Percentiles rank a stretch among this genome's conserved stretches.
These are phyloP conservation scores for Hapalemur alaotrensis DNA, from an alignment of 2,797 vertebrate genomes.

Conservation along the genomic window DNA sequence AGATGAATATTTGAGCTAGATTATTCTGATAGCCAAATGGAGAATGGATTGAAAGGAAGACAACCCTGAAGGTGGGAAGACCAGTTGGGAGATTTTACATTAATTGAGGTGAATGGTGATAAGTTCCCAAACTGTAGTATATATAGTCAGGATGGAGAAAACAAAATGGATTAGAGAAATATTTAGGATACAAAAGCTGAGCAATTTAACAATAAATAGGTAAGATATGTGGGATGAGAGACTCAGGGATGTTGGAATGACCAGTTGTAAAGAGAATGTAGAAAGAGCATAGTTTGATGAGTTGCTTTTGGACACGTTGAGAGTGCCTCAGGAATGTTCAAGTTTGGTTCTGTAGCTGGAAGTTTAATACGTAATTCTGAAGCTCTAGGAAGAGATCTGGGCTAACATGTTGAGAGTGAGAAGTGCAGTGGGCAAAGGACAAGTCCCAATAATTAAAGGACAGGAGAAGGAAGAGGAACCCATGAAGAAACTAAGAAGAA, in stretches of 20 bases:
- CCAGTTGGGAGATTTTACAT: background rate
- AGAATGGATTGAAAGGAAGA: constrained; percentile 5
- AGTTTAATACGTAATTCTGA: background rate
- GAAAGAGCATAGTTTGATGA: background rate
- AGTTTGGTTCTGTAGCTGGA: background rate
- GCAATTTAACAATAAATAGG: background rate
- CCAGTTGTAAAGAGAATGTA: background rate
- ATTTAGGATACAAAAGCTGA: background rate
- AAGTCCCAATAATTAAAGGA: background rate
- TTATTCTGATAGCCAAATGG: background rate
- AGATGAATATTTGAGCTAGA: background rate
- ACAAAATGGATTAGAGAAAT: background rate
- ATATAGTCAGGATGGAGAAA: background rate
- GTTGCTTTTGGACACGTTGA: background rate
- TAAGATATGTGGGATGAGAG: background rate
- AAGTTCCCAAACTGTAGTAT: background rate
- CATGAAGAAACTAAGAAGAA: background rate
- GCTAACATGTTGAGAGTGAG: background rate
- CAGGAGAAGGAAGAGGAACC: background rate
- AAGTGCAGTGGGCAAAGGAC: background rate
- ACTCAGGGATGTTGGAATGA: background rate
- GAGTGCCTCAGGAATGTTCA: background rate
- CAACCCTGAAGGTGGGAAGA: background rate
- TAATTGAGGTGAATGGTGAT: background rate
- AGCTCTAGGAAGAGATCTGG: background rate